These are phyloP conservation scores for Smittia aterrima DNA, from an alignment of 2,888 invertebrate genomes.

Conservation along the genomic window DNA sequence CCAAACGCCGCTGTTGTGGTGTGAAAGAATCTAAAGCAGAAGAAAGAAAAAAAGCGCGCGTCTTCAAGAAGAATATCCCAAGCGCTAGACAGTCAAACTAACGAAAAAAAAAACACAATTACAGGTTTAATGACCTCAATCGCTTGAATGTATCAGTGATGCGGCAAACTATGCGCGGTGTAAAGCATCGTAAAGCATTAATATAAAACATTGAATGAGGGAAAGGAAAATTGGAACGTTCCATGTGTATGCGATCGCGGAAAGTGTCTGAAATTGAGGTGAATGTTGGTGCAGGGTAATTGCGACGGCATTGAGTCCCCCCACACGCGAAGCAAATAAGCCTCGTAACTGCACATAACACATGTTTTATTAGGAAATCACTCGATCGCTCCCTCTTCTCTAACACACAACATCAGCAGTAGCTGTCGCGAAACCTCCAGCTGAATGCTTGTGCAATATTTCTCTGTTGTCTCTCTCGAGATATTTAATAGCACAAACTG, in stretches of 20 bases:
- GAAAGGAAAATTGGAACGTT: not conserved
- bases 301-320: conserved; percentile 4
- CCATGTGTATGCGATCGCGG: not conserved
- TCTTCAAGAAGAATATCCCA: conserved; percentile 7
- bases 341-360: conserved; percentile 11
- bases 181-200: conserved; percentile 10
- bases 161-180: not conserved
- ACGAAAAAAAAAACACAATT: conserved; percentile 17
- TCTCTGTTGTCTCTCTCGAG: not conserved
- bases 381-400: not conserved
- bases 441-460: not conserved
- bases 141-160: not conserved
- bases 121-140: conserved; percentile 39
- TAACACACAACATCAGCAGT: no score
- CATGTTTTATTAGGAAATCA: conserved; percentile 1
- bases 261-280: conserved; percentile 6
- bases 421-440: not conserved
- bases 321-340: not conserved
- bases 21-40: not conserved
- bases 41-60: conserved; percentile 21
- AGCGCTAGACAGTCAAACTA: conserved; percentile 24
- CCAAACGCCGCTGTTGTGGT: not conserved
- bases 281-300: conserved; percentile 16
- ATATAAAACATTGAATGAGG: not conserved
- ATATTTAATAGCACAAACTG: not conserved